Base-by-base conservation (phyloP, 2,888 invertebrate genomes). In the Watsonalla cultraria region DNA sequence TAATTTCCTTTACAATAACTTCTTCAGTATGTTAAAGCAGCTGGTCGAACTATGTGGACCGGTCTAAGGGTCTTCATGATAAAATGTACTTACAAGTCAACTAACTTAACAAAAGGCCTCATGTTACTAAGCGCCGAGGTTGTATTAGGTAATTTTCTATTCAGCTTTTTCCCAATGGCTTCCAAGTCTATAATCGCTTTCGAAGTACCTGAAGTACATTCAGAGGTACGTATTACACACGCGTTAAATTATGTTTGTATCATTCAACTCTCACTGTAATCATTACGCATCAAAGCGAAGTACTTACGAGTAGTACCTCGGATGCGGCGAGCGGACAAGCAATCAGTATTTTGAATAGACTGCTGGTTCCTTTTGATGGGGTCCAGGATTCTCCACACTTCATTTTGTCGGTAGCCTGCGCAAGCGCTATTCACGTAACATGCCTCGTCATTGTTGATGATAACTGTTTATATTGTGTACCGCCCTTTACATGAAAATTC, bases 361-460 rank as follows among this genome's bases (percentile, higher is more conserved):
- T 69, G 71, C 69, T 61, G 70, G 72, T 65, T 75, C 80, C 80
- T 77, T 84, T 83, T 78, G 80, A 84, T 71, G 64, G 62, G 66
- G 69, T 73, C 65, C 79, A 87, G 88, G 87, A 88, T 86, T 84
- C 84, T 83, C 76, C 76, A 78, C 80, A 79, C 74, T 81, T 76
- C 78, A 77, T 84, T 82, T 81, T 70, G 74, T 82, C 82, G 80
- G 88, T 84, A 88, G 86, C 84, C 66, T 66, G 75, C 62, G 60
- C 64, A 60, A 57, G 54, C 57, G 64, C 74, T 79, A 78, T 85
- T 82, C 73, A 81, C 56, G 59, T 60, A 78, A 82, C 67, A 68
- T 85, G 90, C 88, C 53, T 52, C 68, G 85, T 90, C 90, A 89
- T 81, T 82, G 76, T 74, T 76, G 78, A 82, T 86, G 84, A 83